Evolutionary conservation across 1,140 invertebrate genomes (phyloP).

Genomic region (Ridgeia piscesae): DNA sequence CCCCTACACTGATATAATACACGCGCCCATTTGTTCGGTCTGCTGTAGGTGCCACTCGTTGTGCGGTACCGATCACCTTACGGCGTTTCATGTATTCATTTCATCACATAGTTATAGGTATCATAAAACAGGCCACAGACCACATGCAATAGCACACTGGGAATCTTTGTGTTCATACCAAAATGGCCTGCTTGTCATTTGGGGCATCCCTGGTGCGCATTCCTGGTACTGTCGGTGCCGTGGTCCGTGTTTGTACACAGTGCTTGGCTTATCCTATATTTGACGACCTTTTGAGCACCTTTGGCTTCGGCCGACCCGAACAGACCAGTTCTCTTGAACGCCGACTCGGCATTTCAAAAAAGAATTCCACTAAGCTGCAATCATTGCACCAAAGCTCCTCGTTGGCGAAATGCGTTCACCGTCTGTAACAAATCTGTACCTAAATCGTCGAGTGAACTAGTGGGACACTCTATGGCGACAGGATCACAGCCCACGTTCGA

Average conservation of each 20-base stretch:
- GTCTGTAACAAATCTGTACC: background rate
- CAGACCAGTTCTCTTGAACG: background rate
- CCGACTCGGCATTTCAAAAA: background rate
- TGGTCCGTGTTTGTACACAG: background rate
- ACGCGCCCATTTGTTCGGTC: too few species aligned
- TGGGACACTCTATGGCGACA: background rate
- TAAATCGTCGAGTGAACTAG: background rate
- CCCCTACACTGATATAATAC: too few species aligned
- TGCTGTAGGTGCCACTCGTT: too few species aligned
- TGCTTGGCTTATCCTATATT: background rate
- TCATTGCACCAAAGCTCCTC: background rate
- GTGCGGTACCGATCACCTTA: too few species aligned
- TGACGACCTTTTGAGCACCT: background rate
- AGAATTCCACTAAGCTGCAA: background rate
- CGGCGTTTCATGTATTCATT: too few species aligned
- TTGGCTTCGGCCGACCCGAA: background rate
- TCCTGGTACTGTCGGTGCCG: background rate
- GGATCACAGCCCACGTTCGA: background rate
- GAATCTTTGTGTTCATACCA: background rate
- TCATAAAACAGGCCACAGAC: background rate
- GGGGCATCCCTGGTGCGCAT: background rate
- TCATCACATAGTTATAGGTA: too few species aligned
- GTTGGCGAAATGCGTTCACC: background rate
- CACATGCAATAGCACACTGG: background rate
- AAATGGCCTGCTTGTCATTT: background rate